phyloP scores from a whole-genome alignment of 53 echinoderm and acorn worm species.

The Hippasteria phrygiana region DNA sequence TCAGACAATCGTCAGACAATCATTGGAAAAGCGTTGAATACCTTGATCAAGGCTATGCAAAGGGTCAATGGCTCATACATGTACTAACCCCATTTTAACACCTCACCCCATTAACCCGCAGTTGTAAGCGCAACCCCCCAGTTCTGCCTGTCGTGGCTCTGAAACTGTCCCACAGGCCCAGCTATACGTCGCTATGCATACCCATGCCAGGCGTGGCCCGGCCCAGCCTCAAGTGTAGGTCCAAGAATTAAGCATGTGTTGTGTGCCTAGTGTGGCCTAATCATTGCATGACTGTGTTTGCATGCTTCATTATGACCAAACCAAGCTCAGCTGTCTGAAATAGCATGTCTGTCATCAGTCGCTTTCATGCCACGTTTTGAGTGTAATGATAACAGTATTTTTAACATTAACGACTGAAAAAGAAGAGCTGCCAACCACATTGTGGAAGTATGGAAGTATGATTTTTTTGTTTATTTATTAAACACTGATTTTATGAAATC shows the following conservation, averaged over 20 bases:
- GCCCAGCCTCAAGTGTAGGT: slow-evolving; percentile 60
- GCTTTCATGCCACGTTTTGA: neutral
- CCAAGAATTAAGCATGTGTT: neutral
- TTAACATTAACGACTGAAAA: too few species aligned
- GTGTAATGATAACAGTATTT: neutral
- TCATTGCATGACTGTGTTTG: slow-evolving; percentile 6
- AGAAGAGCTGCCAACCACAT: too few species aligned
- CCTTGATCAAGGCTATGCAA: too few species aligned
- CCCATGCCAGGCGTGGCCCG: slow-evolving; percentile 52
- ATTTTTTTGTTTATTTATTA: too few species aligned
- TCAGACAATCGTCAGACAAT: neutral
- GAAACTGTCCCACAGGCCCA: slow-evolving; percentile 54
- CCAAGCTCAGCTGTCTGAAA: neutral
- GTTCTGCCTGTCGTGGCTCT: slow-evolving; percentile 35
- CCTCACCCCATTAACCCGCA: slow-evolving; percentile 10
- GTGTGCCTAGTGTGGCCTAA: neutral
- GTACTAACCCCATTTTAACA: slow-evolving; percentile 18
- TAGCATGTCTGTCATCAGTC: neutral
- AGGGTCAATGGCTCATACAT: too few species aligned
- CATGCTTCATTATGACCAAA: neutral
- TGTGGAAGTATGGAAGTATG: too few species aligned
- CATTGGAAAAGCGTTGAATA: too few species aligned
- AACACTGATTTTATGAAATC: too few species aligned
- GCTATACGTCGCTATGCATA: slow-evolving; percentile 51
- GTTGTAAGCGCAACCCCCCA: neutral